phyloP scores from a whole-genome alignment of 2,113 vertebrate species.

The Microcebus lehilahytsara region DNA sequence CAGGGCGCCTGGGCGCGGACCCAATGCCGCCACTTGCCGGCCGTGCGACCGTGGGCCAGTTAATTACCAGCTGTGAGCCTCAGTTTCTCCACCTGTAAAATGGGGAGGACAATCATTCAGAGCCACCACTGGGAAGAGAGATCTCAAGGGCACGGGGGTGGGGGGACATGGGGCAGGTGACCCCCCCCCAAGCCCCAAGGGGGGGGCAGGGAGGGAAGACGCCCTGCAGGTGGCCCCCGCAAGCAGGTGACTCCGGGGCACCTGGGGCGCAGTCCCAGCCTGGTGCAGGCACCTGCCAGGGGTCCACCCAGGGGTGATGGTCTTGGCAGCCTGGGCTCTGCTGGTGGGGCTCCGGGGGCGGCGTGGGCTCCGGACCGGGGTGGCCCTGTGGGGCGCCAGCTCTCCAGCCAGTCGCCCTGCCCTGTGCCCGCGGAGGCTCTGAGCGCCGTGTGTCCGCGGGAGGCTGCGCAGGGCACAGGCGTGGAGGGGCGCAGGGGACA shows the following conservation, averaged over 20 bases:
- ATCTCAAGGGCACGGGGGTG: background rate
- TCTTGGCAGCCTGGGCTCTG: background rate
- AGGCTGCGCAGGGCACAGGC: background rate
- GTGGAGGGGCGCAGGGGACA: fast-evolving
- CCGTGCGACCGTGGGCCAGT: too few species aligned
- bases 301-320: background rate
- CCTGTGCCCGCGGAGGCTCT: background rate
- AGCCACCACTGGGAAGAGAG: background rate
- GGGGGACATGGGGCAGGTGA: background rate
- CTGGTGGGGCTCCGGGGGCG: background rate
- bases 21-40: background rate
- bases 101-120: background rate
- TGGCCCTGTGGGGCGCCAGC: background rate
- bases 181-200: too few species aligned
- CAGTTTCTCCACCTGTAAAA: background rate
- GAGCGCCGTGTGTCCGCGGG: background rate
- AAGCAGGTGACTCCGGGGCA: background rate
- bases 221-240: background rate
- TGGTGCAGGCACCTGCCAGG: background rate
- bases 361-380: background rate
- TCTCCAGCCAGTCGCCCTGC: background rate
- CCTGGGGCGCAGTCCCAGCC: fast-evolving
- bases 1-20: background rate
- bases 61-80: background rate
- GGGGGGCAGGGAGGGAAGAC: background rate